Percentiles rank a stretch among this genome's conserved stretches.
Conservation (phyloP, 2,888 invertebrate genomes). For the Halictus quadricinctus region DNA sequence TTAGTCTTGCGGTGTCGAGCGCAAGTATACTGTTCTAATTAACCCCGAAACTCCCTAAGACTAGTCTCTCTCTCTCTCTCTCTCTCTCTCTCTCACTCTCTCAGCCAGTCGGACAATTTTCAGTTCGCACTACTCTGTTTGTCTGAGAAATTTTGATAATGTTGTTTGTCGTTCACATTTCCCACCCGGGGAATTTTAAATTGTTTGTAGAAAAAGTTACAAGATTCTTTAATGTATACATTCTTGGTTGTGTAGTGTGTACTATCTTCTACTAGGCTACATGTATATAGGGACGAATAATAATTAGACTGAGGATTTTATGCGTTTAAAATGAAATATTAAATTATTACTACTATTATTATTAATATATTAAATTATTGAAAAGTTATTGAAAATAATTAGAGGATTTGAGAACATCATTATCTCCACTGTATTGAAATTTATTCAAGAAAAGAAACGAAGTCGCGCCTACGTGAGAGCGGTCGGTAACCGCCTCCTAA, state of each 20-base stretch:
- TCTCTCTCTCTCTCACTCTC: background rate
- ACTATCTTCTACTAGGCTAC: too few relatives aligned
- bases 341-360: too few relatives aligned
- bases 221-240: background rate
- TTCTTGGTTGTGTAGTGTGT: too few relatives aligned
- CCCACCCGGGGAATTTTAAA: background rate
- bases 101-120: background rate
- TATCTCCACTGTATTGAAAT: too few relatives aligned
- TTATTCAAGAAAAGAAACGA: too few relatives aligned
- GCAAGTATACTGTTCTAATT: slow-evolving; percentile 1
- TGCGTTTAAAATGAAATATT: too few relatives aligned
- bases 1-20: slow-evolving; percentile 14
- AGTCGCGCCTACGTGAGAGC: too few relatives aligned
- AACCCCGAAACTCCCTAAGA: background rate
- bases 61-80: background rate
- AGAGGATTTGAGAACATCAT: too few relatives aligned
- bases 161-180: background rate
- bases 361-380: too few relatives aligned
- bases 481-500: background rate
- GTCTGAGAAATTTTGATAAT: background rate
- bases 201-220: background rate
- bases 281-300: too few relatives aligned
- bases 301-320: too few relatives aligned
- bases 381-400: too few relatives aligned
- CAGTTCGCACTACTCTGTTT: background rate